Base-by-base conservation (phyloP, 2,797 vertebrate species). In the Parauchenoglanis ngamensis region DNA sequence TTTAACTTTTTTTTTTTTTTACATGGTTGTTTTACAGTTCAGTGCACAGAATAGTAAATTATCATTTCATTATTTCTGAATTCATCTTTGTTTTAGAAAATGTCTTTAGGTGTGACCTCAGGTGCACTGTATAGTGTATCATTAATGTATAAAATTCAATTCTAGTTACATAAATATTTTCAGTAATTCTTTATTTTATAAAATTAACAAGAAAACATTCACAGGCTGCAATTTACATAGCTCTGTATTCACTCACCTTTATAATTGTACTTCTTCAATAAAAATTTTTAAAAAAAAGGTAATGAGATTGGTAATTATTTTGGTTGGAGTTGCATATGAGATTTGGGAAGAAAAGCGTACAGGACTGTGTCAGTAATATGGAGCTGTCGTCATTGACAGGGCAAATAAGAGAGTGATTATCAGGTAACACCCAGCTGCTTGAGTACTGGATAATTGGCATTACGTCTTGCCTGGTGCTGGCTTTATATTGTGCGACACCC, bases 381-480 rank as follows among this genome's bases (percentile, higher is more conserved):
- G 67, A 70, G 54, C 85, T 49, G 63, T 88, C 81, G 85, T 82
- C 68, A 35, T 46, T 87, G 79, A 81, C 73, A 83, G 83, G 46
- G 78, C 49, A 78, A 85, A 61, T 65, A 75, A 79, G 70, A 80
- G 54, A 70, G 56, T 80, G 88, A 90, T 90, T 90, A 88, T 85
- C 61, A 67, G 86, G 78, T 87, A 88, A 89, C 88, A 91, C 89
- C 86, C 86, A 87, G 80, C 89, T 87, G 86, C 84, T 86, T 86
- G 44, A 86, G 86, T 83, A 67, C 77, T 85, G 88, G 85, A 89
- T 91, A 88, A 91, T 85, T 89, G 89, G 57, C 86, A 82, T 68
- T 80, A 63, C 82, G 52, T 83, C 82, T 90, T 89, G 79, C 87
- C 87, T 86, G 77, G 82, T 76, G 87, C 84, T 75, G 87, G 84